A percentile compares a stretch with the other conserved stretches of the same genome.
Evolutionary conservation across 1,140 invertebrate genomes (phyloP).

Genomic region (Listronotus oregonensis): DNA sequence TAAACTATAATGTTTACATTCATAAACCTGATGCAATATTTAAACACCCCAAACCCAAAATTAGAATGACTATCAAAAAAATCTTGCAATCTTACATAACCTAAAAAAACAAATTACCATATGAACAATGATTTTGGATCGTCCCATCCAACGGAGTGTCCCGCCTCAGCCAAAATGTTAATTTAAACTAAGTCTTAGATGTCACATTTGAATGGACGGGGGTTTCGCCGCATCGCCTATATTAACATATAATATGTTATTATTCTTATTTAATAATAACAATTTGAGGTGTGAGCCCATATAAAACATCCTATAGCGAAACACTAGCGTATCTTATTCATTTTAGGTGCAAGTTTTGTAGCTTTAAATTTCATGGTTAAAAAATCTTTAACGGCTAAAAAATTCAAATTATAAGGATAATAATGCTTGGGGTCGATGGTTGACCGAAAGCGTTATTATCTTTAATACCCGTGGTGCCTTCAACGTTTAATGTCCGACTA

Average conservation of each 20-base stretch:
- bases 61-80: constrained; percentile 27
- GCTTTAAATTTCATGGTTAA: no score
- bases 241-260: constrained; percentile 57
- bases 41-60: constrained; percentile 9
- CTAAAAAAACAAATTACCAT: constrained; percentile 48
- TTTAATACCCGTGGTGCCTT: no score
- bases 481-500: no score
- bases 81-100: constrained; percentile 25
- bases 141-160: constrained; percentile 44
- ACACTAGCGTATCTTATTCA: no score
- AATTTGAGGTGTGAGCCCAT: constrained; percentile 51
- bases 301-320: constrained; percentile 12
- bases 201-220: constrained; percentile 48
- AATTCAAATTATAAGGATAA: no score
- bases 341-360: no score
- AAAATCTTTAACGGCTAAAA: no score
- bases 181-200: constrained; percentile 51
- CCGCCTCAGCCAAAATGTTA: constrained; percentile 55
- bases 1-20: no score
- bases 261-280: constrained; percentile 56
- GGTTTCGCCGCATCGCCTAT: constrained; percentile 47
- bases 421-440: no score
- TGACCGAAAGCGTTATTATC: no score
- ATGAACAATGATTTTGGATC: constrained; percentile 54
- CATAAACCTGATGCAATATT: constrained; percentile 13